Evolutionary conservation across 2,888 invertebrate species (phyloP).

Genomic region (Lissonota sp.): DNA sequence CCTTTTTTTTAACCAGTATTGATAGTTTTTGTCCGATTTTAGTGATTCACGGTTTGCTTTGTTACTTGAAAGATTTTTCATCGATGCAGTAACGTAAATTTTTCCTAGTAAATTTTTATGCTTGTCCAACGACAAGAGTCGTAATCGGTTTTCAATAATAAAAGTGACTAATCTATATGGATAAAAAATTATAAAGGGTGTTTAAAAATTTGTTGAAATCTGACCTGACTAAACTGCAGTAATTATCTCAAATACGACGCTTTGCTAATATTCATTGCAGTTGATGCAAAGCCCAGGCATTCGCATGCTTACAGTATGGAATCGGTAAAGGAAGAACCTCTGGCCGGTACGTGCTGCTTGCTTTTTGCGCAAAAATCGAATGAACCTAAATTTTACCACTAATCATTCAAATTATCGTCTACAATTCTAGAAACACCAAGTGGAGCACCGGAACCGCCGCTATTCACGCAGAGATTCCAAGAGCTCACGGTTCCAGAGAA

Average conservation of each 20-base stretch:
- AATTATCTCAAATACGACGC: conserved; percentile 23
- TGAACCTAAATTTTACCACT: not conserved
- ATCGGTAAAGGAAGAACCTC: conserved; percentile 71
- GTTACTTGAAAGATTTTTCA: too few species aligned
- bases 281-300: conserved; percentile 70
- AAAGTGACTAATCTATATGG: too few species aligned
- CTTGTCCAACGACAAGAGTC: too few species aligned
- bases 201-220: not conserved
- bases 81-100: too few species aligned
- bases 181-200: too few species aligned
- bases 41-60: too few species aligned
- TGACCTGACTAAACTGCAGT: not conserved
- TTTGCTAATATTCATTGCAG: conserved; percentile 68
- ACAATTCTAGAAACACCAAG: conserved; percentile 88
- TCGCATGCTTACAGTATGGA: conserved; percentile 68
- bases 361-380: not conserved
- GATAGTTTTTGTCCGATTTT: too few species aligned
- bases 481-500: conserved; percentile 93
- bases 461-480: conserved; percentile 95
- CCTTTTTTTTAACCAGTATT: too few species aligned
- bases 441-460: conserved; percentile 92
- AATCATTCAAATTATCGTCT: not conserved
- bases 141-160: too few species aligned
- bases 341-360: conserved; percentile 49
- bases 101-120: too few species aligned